Conservation (phyloP, 2,797 vertebrate genomes). For the Bradypodion ventrale region DNA sequence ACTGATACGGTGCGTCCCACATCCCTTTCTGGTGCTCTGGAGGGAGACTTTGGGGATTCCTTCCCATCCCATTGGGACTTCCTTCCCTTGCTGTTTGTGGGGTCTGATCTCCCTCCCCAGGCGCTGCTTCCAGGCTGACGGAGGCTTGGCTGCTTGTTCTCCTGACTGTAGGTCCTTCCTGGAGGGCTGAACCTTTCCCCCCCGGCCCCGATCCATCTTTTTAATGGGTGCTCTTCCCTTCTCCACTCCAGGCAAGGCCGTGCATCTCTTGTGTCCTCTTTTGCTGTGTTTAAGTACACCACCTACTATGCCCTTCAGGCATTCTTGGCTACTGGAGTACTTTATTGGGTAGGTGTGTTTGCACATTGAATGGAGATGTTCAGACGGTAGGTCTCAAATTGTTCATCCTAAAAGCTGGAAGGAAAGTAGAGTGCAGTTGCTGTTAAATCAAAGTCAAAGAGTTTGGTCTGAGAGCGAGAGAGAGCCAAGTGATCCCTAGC, state of each 20-base stretch:
- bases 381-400: neutral
- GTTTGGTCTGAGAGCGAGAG: neutral
- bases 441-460: neutral
- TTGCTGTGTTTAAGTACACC: slow-evolving; percentile 74
- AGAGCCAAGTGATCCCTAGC: neutral
- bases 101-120: too few relatives aligned
- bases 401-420: neutral
- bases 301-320: slow-evolving; percentile 65
- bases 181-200: too few relatives aligned
- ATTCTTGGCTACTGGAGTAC: slow-evolving; percentile 61
- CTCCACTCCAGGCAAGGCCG: too few relatives aligned
- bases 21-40: too few relatives aligned
- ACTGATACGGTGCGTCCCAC: slow-evolving; percentile 62
- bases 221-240: too few relatives aligned
- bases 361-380: neutral
- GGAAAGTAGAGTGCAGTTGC: neutral
- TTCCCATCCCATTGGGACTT: too few relatives aligned
- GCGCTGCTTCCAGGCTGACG: too few relatives aligned
- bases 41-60: neutral
- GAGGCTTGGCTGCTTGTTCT: too few relatives aligned
- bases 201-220: too few relatives aligned
- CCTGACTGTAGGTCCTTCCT: too few relatives aligned
- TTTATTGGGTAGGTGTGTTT: slow-evolving; percentile 70
- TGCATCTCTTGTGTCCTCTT: slow-evolving; percentile 73
- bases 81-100: too few relatives aligned